A percentile compares a stretch with the other conserved stretches of the same genome.
These are phyloP conservation scores for Eupithecia subumbrata DNA, from an alignment of 2,888 invertebrate genomes.

Conservation along the genomic window DNA sequence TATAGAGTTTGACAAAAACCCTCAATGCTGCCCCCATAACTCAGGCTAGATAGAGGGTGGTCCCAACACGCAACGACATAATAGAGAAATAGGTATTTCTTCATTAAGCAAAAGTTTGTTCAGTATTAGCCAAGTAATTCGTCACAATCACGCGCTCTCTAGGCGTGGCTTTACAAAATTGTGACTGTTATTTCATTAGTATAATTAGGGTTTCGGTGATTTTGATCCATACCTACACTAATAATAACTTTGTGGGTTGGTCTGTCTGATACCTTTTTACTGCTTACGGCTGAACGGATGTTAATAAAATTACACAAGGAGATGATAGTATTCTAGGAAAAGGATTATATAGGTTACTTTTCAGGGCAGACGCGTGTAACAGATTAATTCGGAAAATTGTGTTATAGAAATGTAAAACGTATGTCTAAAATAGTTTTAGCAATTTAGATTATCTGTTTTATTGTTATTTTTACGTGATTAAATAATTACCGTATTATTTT, in stretches of 20 bases:
- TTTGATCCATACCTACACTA: conserved; percentile 5
- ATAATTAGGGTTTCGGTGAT: conserved; percentile 7
- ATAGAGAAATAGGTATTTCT: conserved; percentile 34
- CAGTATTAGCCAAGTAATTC: conserved; percentile 34
- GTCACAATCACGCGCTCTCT: conserved; percentile 32
- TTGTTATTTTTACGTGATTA: too few species aligned
- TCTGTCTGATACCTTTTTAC: background rate
- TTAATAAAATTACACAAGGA: background rate
- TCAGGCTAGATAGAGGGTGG: conserved; percentile 28
- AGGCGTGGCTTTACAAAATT: conserved; percentile 26
- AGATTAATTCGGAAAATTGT: too few species aligned
- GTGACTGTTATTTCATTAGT: conserved; percentile 12
- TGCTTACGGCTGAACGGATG: background rate
- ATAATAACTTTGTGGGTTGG: background rate
- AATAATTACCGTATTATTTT: too few species aligned
- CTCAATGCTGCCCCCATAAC: conserved; percentile 12
- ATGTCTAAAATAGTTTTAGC: too few species aligned
- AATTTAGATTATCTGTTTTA: too few species aligned
- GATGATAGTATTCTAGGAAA: background rate
- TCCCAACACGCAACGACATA: conserved; percentile 27
- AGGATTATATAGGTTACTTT: background rate
- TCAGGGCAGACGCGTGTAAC: background rate
- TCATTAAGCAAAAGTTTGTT: conserved; percentile 35
- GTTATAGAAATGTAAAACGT: too few species aligned
- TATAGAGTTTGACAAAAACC: background rate